These are phyloP conservation scores for Dinothrombium tinctorium DNA, from an alignment of 1,140 invertebrate species.

Conservation along the genomic window DNA sequence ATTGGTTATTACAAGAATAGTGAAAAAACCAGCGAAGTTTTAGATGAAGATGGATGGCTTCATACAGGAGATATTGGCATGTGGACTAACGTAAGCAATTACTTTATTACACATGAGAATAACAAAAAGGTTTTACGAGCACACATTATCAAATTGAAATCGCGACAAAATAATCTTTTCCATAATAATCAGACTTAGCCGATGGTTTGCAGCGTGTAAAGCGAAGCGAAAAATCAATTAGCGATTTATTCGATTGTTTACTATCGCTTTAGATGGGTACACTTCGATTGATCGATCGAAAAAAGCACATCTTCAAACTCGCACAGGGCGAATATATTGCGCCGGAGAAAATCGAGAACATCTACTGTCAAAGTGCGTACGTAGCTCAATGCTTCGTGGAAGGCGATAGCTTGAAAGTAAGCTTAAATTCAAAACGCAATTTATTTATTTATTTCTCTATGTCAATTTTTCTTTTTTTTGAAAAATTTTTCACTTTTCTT, in stretches of 20 bases:
- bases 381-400: constrained; percentile 91
- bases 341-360: constrained; percentile 95
- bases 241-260: too few species aligned
- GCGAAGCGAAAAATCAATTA: too few species aligned
- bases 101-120: neutral
- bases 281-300: constrained; percentile 79
- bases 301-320: constrained; percentile 44
- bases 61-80: constrained; percentile 83
- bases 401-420: constrained; percentile 81
- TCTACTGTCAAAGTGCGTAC: constrained; percentile 71
- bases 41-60: constrained; percentile 51
- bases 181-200: too few species aligned
- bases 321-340: constrained; percentile 73
- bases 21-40: constrained; percentile 19
- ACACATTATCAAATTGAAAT: too few species aligned
- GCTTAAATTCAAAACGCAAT: too few species aligned
- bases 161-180: too few species aligned
- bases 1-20: constrained; percentile 20
- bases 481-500: too few species aligned
- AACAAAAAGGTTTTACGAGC: too few species aligned
- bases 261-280: constrained; percentile 29
- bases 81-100: constrained; percentile 34
- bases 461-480: too few species aligned
- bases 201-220: too few species aligned
- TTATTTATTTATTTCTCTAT: too few species aligned